These are phyloP conservation scores for Limenitis camilla DNA, from an alignment of 2,888 invertebrate species.

Conservation along the genomic window DNA sequence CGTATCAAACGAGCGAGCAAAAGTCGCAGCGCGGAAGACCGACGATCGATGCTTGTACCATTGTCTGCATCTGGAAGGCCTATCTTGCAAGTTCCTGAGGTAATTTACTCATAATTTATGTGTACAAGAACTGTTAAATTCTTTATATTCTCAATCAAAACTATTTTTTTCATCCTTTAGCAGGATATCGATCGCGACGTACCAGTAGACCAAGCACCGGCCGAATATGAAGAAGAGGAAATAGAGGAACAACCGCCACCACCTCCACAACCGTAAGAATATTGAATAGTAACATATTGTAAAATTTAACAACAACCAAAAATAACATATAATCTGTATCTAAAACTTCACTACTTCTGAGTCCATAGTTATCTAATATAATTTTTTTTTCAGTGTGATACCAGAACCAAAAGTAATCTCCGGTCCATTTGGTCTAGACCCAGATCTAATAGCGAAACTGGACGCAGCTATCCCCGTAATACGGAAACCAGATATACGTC, in stretches of 20 bases:
- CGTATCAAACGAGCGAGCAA: conserved; percentile 93
- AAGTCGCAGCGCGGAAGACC: conserved; percentile 70
- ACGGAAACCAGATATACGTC: conserved; percentile 47
- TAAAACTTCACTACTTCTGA: too few species aligned
- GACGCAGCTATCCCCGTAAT: conserved; percentile 70
- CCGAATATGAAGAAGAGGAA: conserved; percentile 53
- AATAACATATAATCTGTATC: too few species aligned
- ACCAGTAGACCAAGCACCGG: conserved; percentile 43
- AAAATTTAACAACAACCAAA: not conserved
- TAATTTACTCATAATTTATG: conserved; percentile 19
- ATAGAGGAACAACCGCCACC: conserved; percentile 46
- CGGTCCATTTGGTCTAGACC: conserved; percentile 87
- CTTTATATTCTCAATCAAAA: not conserved
- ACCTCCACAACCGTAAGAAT: conserved; percentile 39
- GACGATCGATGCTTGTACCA: conserved; percentile 59
- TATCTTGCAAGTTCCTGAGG: conserved; percentile 45
- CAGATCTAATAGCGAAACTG: conserved; percentile 79
- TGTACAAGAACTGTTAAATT: not conserved
- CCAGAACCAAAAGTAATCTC: conserved; percentile 66
- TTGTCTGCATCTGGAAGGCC: conserved; percentile 59
- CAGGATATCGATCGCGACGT: conserved; percentile 41
- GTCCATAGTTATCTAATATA: too few species aligned
- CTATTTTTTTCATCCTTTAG: conserved; percentile 1
- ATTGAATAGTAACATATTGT: not conserved
- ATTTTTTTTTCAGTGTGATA: conserved; percentile 42